These are phyloP conservation scores for Cyclargus thomasi DNA, from an alignment of 1,140 invertebrate species.

Conservation along the genomic window DNA sequence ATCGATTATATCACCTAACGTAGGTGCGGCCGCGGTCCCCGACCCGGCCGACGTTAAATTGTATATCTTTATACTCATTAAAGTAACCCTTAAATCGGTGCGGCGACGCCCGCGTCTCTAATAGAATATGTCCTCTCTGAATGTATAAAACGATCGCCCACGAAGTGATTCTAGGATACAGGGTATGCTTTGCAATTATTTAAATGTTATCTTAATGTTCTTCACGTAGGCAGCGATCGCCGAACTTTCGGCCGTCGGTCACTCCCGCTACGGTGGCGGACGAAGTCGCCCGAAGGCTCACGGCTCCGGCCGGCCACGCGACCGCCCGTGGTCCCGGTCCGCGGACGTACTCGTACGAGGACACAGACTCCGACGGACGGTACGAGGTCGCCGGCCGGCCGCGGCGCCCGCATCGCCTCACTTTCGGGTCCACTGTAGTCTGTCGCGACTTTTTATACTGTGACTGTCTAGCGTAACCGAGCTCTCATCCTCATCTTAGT, in stretches of 20 bases:
- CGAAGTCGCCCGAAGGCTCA: conserved; percentile 6
- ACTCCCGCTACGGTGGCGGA: conserved; percentile 27
- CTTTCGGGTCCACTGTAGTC: conserved; percentile 70
- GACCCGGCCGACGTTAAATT: conserved; percentile 44
- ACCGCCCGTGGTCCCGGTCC: too few species aligned
- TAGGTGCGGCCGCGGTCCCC: conserved; percentile 42
- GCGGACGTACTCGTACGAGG: too few species aligned
- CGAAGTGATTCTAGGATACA: conserved; percentile 83
- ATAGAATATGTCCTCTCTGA: conserved; percentile 69
- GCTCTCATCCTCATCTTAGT: conserved; percentile 52
- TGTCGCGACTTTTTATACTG: conserved; percentile 68
- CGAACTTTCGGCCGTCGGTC: conserved; percentile 45
- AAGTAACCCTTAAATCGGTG: conserved; percentile 65
- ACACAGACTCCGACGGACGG: too few species aligned
- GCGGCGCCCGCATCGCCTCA: conserved; percentile 46
- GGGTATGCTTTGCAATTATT: conserved; percentile 84
- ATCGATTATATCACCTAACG: conserved; percentile 68
- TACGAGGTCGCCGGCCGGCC: conserved; percentile 31
- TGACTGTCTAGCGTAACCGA: conserved; percentile 59
- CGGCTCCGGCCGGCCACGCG: neutral
- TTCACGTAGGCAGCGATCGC: conserved; percentile 72
- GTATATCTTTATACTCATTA: conserved; percentile 71
- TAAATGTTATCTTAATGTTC: conserved; percentile 80
- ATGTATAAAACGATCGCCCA: conserved; percentile 75
- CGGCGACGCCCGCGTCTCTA: conserved; percentile 60